Base-by-base conservation (phyloP, 2,888 invertebrate genomes). In the Aspidiotus destructor region DNA sequence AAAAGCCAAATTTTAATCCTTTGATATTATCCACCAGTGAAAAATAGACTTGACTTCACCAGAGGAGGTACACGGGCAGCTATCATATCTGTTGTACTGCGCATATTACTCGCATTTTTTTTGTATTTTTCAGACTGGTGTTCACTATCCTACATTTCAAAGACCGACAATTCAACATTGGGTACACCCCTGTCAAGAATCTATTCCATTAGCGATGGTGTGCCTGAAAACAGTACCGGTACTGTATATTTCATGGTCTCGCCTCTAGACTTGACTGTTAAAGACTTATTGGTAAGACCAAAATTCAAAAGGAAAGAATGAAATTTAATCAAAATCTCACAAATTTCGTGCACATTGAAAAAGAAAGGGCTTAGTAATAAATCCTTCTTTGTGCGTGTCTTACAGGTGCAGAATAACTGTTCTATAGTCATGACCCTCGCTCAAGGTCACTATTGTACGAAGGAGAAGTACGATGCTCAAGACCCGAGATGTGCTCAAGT, bases 401-500 rank as follows among this genome's bases (percentile, higher is more conserved):
- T 74, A 86, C 16, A 71, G 70, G 80, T 78, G 78, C 84, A 87
- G 73, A 81, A 79, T 72, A 82, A 84, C 7, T 83, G 84, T 7
- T 85, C 87, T 0, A 78, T 89, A n/a, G 78, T 87, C 71, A 83
- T 87, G 72, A 82, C 85, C 0, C 77, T 89, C 52, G 86, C 86
- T 62, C 83, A 89, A 78, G 83, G 84, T 3, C 77, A 80, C 69
- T 89, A 85, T 75, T 89, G 89, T 73, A 80, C 80, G 70, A 75
- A 75, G 8, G 78, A 85, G 72, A 76, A 81, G 61, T 83, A 80
- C 73, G 88, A 89, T 75, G 84, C 88, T 0, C 87, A 89, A 78
- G 88, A 88, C 76, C 89, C 89, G 0, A 79, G 87, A 55, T 89
- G 89, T 79, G 86, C 87, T 5, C 82, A 87, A 73, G 80, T 88